Evolutionary conservation across 2,113 vertebrate species (phyloP).

Genomic region (Gymnocephalus cernua): DNA sequence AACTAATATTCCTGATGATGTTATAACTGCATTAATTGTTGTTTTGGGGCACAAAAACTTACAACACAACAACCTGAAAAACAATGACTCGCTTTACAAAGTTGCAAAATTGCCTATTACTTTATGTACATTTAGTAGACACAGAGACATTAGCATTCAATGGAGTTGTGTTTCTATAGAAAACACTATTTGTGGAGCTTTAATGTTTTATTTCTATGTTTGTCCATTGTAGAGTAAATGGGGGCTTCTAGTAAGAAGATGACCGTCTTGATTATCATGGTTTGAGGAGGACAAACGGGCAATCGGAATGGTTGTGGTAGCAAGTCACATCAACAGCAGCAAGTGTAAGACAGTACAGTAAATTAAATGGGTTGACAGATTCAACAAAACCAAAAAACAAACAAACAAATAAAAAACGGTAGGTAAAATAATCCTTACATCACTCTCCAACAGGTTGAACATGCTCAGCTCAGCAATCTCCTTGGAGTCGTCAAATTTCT

Average conservation of each 20-base stretch:
- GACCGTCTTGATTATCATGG: not conserved
- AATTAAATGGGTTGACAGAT: not conserved
- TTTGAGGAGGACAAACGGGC: not conserved
- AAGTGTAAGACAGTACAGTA: not conserved
- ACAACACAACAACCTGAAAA: not conserved
- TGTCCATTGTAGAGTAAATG: too few species aligned
- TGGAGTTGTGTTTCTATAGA: not conserved
- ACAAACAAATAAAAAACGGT: too few species aligned
- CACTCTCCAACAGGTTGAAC: conserved; percentile 98
- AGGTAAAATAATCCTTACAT: conserved; percentile 86
- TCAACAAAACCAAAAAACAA: not conserved
- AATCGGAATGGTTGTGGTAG: not conserved
- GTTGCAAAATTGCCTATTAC: too few species aligned
- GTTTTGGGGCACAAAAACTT: not conserved
- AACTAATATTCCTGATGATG: not conserved
- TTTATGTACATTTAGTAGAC: not conserved
- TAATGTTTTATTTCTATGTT: too few species aligned
- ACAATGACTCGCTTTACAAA: too few species aligned
- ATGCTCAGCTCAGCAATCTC: conserved; percentile 98
- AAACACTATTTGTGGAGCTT: too few species aligned
- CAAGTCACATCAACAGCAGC: too few species aligned
- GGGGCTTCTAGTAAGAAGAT: not conserved
- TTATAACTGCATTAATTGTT: not conserved
- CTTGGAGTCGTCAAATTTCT: conserved; percentile 98
- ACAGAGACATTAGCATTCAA: not conserved